A percentile compares a stretch with the other conserved stretches of the same genome.
Evolutionary conservation across 2,113 vertebrate species (phyloP).

Genomic region (Pluvianellus socialis): DNA sequence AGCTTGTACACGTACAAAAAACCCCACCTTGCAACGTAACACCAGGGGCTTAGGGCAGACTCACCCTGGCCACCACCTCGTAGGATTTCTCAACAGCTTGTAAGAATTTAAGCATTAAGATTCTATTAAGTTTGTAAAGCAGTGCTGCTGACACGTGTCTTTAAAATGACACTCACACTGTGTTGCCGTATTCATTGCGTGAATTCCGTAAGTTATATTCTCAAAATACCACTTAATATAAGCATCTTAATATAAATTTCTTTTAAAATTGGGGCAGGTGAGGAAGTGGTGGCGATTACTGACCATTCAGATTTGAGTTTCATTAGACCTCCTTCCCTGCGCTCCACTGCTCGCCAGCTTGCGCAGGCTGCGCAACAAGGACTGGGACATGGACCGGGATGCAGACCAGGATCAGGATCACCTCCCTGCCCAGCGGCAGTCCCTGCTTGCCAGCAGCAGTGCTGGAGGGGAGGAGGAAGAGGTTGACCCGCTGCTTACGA

Average conservation of each 20-base stretch:
- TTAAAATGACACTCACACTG: neutral
- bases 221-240: neutral
- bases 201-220: neutral
- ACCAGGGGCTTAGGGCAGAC: neutral
- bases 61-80: neutral
- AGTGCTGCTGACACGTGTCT: accelerated
- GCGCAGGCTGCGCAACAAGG: too few relatives aligned
- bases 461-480: neutral
- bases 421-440: too few relatives aligned
- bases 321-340: accelerated
- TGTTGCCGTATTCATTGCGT: neutral
- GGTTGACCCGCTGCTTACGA: accelerated
- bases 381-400: too few relatives aligned
- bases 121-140: neutral
- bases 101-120: neutral
- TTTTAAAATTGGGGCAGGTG: accelerated
- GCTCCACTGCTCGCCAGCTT: accelerated
- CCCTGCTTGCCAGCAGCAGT: too few relatives aligned
- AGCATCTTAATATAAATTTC: neutral
- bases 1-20: neutral
- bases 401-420: too few relatives aligned
- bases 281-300: neutral
- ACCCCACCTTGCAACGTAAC: neutral
- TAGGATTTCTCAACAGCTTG: neutral
- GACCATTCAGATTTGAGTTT: neutral